These are phyloP conservation scores for Drosophila pegasa DNA, from an alignment of 2,888 invertebrate genomes.

Conservation along the genomic window DNA sequence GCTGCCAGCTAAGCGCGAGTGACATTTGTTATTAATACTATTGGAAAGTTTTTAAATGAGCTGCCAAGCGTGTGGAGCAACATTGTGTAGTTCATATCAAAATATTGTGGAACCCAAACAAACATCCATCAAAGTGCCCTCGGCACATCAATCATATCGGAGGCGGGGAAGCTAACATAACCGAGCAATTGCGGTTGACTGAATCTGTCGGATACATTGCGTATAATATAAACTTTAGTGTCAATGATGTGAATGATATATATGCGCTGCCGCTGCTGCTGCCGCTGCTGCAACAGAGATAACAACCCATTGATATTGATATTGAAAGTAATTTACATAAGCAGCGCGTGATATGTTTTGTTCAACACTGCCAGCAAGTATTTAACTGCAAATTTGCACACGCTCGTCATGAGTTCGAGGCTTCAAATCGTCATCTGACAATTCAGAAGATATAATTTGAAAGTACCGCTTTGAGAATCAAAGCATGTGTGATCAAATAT, in stretches of 20 bases:
- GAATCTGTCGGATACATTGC: constrained; percentile 13
- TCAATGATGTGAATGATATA: constrained; percentile 6
- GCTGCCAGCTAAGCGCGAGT: constrained; percentile 47
- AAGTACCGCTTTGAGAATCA: too few relatives aligned
- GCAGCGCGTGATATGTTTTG: background rate
- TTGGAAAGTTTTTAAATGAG: constrained; percentile 59
- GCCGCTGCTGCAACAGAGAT: background rate
- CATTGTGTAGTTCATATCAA: constrained; percentile 23
- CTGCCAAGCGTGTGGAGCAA: constrained; percentile 25
- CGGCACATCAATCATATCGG: constrained; percentile 65
- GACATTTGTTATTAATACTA: constrained; percentile 68
- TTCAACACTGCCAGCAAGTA: too few relatives aligned
- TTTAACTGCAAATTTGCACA: background rate
- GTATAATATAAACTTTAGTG: constrained; percentile 4
- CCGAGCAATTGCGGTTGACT: constrained; percentile 53
- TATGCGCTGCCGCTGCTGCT: background rate
- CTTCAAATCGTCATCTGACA: too few relatives aligned
- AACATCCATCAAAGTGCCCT: constrained; percentile 63
- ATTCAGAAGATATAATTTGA: too few relatives aligned
- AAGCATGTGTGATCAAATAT: too few relatives aligned
- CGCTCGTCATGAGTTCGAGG: too few relatives aligned
- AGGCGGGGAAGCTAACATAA: constrained; percentile 19
- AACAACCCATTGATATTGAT: constrained; percentile 1
- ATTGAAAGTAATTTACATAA: constrained; percentile 2
- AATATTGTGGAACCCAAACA: constrained; percentile 33